Base-by-base conservation (phyloP, 1,140 invertebrate species). In the Drosophila auraria region DNA sequence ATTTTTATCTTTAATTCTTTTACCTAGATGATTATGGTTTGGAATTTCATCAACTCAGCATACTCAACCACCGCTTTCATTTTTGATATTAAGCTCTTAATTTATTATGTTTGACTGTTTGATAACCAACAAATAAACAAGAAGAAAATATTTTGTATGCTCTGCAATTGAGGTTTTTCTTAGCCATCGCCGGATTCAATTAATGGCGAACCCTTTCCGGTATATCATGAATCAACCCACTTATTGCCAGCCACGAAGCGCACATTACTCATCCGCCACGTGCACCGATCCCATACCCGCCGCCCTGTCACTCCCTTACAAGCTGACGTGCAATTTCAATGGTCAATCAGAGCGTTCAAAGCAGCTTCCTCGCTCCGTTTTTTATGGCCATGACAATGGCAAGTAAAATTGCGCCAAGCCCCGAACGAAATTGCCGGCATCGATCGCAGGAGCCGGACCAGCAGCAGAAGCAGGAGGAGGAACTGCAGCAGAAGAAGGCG, bases 271-370 rank as follows among this genome's bases (percentile, higher is more conserved):
- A 89, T 87, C 77, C 73, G 84, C 78, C 84, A 81, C 73, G 80
- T 89, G 80, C 72, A 12, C 38, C 69, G 30, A 30, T 72, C 68
- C 71, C 23, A 66, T 17, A 23, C 63, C 25, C 45, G 20, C 15
- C 17, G 1, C 9, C 33, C 53, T 62, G 59, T 49, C 78, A 47
- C 42, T 40, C 40, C 47, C 12, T 27, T 38, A 58, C 51, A 58
- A 69, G 81, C 64, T 89, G 83, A 81, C 84, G 74, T 89, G 84
- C 84, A 84, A 78, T 84, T 87, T 89, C 84, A 90, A 90, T 90
- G 84, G 84, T 89, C 84, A 89, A 89, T 89, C 84, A 89, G 84
- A 82, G 58, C 82, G 82, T 62, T 65, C 74, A 77, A 59, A 62
- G 70, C 70, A 75, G 79, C 73, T 75, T 61, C 59, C 64, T 71